Evolutionary conservation across 2,797 vertebrate species (phyloP), one percentile per base, ranked within the genome.

Genomic region (Spondyliosoma cantharus): DNA sequence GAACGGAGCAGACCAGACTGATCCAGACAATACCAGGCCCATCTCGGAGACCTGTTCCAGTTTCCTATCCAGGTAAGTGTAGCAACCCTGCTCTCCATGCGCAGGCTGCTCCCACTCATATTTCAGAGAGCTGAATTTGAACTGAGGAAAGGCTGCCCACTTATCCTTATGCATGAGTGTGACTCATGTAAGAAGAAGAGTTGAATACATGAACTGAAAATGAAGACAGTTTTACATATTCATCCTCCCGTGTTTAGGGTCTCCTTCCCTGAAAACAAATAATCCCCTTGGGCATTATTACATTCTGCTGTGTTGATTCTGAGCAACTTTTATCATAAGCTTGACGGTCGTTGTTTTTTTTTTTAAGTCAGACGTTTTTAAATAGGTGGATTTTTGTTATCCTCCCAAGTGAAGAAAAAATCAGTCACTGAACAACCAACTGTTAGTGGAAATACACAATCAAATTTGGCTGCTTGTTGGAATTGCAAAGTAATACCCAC

Each of bases 21-120:
- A 90, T 82, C 81, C 78, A 66, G 42, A 25, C 66, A 1, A 57
- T 7, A 74, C 69, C 84, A 52, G 82, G 88, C 77, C 74, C 42
- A 0, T 82, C 56, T 73, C 85, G 83, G 81, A 91, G 83, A 83
- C 84, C 85, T 86, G 87, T 86, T 84, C 86, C 89, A 88, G 88
- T 90, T 89, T 89, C 86, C 80, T 87, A 88, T 87, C 86, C 84
- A 92, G 93, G 93, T 94, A 87, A 80, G 37, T n/a, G 12, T 77
- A 70, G 58, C 62, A 15, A 46, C 46, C 54, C 46, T 32, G 29
- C 48, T 27, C 24, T 13, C 19, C 6, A 7, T 48, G 4, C 58
- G 12, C 74, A 58, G 7, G 17, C 27, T 37, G 17, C 45, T 76
- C 52, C 66, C 61, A 69, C 74, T 78, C 72, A 37, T 66, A 19